Evolutionary conservation across 2,888 invertebrate genomes (phyloP).

Genomic region (Noctua comes): DNA sequence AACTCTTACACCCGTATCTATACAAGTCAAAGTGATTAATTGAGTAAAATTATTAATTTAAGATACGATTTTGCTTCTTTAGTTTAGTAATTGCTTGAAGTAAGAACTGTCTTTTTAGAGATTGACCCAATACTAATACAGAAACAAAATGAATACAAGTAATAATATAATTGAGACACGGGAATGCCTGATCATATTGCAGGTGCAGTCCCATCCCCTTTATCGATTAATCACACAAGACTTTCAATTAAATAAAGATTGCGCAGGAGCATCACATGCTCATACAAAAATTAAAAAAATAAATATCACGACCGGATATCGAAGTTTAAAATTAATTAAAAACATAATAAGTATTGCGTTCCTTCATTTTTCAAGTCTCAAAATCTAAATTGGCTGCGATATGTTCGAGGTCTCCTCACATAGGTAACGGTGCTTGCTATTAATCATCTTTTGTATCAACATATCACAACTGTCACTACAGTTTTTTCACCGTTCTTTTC

Average conservation of each 20-base stretch:
- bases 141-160: not conserved
- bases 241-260: not conserved
- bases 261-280: not conserved
- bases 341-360: slow-evolving; percentile 31
- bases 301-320: slow-evolving; percentile 6
- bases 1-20: not conserved
- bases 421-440: slow-evolving; percentile 49
- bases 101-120: not conserved
- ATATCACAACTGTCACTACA: slow-evolving; percentile 35
- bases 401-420: slow-evolving; percentile 41
- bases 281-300: not conserved
- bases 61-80: too few species aligned
- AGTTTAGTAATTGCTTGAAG: too few species aligned
- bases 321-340: slow-evolving; percentile 40
- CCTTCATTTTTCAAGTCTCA: slow-evolving; percentile 41
- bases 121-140: not conserved
- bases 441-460: slow-evolving; percentile 53
- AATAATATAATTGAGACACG: not conserved
- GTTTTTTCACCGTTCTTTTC: not conserved
- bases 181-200: not conserved
- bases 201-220: not conserved
- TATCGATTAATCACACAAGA: not conserved
- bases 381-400: slow-evolving; percentile 31
- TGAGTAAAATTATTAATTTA: too few species aligned
- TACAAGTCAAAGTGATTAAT: too few species aligned